Evolutionary conservation across 1,140 invertebrate genomes (phyloP).

Genomic region (Druon quercuslanigerum): DNA sequence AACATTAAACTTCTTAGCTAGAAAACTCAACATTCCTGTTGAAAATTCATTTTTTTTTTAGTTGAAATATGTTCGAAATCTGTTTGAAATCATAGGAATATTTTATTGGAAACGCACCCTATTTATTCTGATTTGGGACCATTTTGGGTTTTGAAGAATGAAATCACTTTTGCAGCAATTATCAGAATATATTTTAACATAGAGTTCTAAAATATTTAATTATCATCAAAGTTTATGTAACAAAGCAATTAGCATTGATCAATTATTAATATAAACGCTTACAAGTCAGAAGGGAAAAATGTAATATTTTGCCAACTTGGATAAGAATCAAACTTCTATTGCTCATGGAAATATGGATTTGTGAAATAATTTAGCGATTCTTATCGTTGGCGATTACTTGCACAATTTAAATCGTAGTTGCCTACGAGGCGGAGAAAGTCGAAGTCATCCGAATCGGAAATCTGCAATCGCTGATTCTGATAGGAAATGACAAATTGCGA

Average conservation of each 20-base stretch:
- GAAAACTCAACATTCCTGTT: no score
- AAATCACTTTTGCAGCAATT: background rate
- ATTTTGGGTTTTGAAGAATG: background rate
- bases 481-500: conserved; percentile 57
- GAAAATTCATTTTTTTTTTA: no score
- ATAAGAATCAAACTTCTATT: no score
- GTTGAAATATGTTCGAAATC: no score
- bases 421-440: background rate
- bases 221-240: no score
- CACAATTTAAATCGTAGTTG: background rate
- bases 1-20: no score
- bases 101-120: background rate
- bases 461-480: conserved; percentile 30
- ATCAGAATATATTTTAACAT: background rate
- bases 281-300: no score
- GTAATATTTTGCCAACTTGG: no score
- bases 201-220: no score
- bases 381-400: conserved; percentile 8
- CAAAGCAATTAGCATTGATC: no score
- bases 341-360: background rate
- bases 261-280: no score
- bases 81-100: background rate
- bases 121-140: no score
- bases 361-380: conserved; percentile 1
- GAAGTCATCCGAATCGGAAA: background rate